Evolutionary conservation across 1,140 invertebrate species (phyloP), one percentile per base, ranked within the genome.

Genomic region (Scaptomyza graminum): DNA sequence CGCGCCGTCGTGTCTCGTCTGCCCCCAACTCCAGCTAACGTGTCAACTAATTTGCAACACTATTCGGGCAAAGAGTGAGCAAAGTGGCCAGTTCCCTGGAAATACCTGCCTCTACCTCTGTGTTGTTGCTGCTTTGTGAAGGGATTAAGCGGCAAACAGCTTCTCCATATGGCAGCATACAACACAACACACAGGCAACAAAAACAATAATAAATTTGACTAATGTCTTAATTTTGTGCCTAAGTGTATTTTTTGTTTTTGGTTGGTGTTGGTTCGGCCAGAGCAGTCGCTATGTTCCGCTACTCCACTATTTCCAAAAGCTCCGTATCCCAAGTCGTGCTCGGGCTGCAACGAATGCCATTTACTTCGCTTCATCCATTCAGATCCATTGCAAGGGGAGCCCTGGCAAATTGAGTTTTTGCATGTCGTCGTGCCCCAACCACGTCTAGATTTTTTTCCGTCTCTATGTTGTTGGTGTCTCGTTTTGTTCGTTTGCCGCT

Each of bases 1-100:
- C 73, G 79, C 80, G 81, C 81, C 79, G 61, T 71, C 75, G 68
- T 64, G 72, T 65, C 72, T 28, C 31, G 71, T 61, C 63, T 57
- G 37, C 46, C 47, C 31, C 22, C 64, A 25, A 44, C 49, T 16
- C 41, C 71, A 82, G 73, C 82, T 62, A 82, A 71, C 83, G 83
- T 87, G 83, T 87, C 83, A 88, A 88, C 83, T 88, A 88, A 88
- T 88, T 88, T 88, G 83, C 83, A 88, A 88, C 83, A 88, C 83
- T 87, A 75, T 62, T 79, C 79, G 66, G 60, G 44, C 74, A 8
- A 11, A 25, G 31, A 39, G 47, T 37, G 46, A 16, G 28, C 49
- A 18, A 25, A 18, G 69, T 76, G 63, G 63, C 60, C 81, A 73
- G 63, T 87, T 87, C 82, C 79, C 73, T 87, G 83, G 82, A 87